Evolutionary conservation across 2,797 vertebrate genomes (phyloP), one percentile per base, ranked within the genome.

Genomic region (Pangasius macronema): DNA sequence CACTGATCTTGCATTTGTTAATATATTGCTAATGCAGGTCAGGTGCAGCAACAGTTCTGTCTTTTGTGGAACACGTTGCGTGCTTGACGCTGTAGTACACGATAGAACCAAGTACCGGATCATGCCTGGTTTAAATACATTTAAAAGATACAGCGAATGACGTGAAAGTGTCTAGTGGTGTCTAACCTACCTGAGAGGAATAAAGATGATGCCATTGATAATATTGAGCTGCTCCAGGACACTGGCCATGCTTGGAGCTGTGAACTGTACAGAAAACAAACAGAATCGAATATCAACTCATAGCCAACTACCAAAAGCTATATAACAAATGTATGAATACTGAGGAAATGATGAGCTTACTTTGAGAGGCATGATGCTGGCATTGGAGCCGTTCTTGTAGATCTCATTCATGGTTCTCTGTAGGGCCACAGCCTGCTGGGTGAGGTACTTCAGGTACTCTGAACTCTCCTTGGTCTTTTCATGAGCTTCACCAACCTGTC

Each of bases 361-460:
- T 96, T 99, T 99, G 20, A 99, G 97, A 0, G 98, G 98, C 91
- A 96, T 95, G 94, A 99, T 99, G 94, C 97, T 99, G 79, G 99
- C 98, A 0, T 95, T 99, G 91, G 98, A 98, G 92, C 99, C 99
- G 0, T 98, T 99, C 94, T 98, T 99, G 94, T 99, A 99, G 92
- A 99, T 99, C 94, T 99, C 99, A 0, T 99, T 99, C 99, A 99
- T 99, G 89, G 98, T 99, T 93, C 99, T 98, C 94, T 99, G 99
- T 89, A 99, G 95, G 83, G 98, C 98, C 0, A 99, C 99, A 0
- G 99, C 99, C 89, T 99, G 99, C 94, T 99, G 98, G 3, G 99
- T 99, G 92, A 99, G 97, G 93, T 98, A 98, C 93, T 99, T 99
- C 94, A 99, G 95, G 94, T 99, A 99, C 94, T 99, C 98, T 0